Conservation (phyloP, 2,113 vertebrate species). For the Myotis brandtii region DNA sequence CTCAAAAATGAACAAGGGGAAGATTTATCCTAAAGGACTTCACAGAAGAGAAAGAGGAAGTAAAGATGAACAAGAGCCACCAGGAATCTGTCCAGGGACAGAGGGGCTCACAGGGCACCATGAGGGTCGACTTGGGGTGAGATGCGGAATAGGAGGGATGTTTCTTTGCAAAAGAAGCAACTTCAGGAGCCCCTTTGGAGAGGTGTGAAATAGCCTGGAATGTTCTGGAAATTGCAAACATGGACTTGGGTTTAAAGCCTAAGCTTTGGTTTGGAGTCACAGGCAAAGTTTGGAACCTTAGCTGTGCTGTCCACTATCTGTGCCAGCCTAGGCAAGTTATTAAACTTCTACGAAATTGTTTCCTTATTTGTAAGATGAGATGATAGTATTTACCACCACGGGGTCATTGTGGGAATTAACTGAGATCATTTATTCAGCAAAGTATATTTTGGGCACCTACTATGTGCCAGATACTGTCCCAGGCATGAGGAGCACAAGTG, state of each 20-base stretch:
- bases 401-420: background rate
- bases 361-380: background rate
- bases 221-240: conserved; percentile 32
- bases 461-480: background rate
- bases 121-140: background rate
- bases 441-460: background rate
- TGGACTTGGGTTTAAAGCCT: background rate
- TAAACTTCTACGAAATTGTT: background rate
- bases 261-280: background rate
- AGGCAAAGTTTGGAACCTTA: background rate
- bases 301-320: background rate
- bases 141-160: background rate
- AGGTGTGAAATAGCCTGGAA: background rate
- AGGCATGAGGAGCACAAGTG: background rate
- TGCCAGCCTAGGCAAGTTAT: background rate
- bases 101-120: background rate
- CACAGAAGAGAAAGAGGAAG: background rate
- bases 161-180: background rate
- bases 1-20: background rate
- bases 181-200: background rate
- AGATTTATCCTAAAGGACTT: background rate
- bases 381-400: background rate
- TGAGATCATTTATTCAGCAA: background rate
- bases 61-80: background rate
- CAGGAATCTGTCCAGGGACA: background rate